These are phyloP conservation scores for Turritopsis dohrnii DNA, from an alignment of 30 jellyfish, hydroid and myxozoan species.

Conservation along the genomic window DNA sequence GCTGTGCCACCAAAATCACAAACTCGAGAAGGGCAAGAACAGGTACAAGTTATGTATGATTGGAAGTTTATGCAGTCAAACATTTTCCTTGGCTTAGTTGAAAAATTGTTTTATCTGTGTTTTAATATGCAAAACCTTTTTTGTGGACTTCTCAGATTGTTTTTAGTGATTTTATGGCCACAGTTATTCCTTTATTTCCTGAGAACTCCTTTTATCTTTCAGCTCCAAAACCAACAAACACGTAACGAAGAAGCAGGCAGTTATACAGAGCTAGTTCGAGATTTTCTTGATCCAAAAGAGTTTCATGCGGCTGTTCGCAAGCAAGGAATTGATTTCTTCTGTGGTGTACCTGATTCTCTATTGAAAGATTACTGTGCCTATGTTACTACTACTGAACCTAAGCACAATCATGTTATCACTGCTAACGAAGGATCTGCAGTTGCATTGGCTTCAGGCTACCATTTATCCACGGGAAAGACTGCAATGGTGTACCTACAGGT, in stretches of 20 bases:
- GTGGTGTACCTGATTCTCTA: slow-evolving; percentile 98
- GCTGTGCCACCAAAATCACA: slow-evolving; percentile 16
- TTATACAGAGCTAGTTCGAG: slow-evolving; percentile 86
- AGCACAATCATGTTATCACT: slow-evolving; percentile 66
- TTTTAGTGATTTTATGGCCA: not conserved
- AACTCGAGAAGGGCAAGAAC: slow-evolving; percentile 60
- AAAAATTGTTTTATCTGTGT: no score
- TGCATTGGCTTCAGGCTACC: slow-evolving; percentile 99
- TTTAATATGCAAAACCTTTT: no score
- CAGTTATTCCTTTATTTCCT: no score
- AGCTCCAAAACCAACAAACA: slow-evolving; percentile 66
- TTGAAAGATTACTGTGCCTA: slow-evolving; percentile 95
- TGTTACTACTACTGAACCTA: slow-evolving; percentile 81
- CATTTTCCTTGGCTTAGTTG: not conserved
- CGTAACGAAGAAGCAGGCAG: slow-evolving; percentile 97
- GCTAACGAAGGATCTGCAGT: slow-evolving; percentile 97
- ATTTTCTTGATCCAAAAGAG: slow-evolving; percentile 84
- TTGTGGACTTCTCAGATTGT: no score
- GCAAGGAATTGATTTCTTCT: slow-evolving; percentile 88
- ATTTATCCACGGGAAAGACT: slow-evolving; percentile 87
- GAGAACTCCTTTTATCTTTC: no score
- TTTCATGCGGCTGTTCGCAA: slow-evolving; percentile 86
- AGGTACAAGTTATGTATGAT: slow-evolving; percentile 17
- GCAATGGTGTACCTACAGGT: slow-evolving; percentile 96
- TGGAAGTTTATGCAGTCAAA: no score